A percentile compares a stretch with the other conserved stretches of the same genome.
Evolutionary conservation across 2,797 vertebrate species (phyloP).

Genomic region (Etheostoma perlongum): DNA sequence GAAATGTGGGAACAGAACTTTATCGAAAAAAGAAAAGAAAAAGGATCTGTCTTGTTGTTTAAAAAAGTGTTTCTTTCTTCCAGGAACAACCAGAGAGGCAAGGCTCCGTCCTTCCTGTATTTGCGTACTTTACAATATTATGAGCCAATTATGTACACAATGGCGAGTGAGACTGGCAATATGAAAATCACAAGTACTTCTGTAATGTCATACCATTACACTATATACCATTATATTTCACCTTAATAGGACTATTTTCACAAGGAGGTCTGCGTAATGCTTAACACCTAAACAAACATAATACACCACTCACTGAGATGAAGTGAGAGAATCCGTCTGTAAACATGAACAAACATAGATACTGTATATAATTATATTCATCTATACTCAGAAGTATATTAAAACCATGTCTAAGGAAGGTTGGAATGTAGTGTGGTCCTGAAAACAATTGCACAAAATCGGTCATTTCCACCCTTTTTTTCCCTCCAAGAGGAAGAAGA

Average conservation of each 20-base stretch:
- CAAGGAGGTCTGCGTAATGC: slow-evolving; percentile 82
- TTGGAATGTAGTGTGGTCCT: slow-evolving; percentile 85
- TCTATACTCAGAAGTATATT: slow-evolving; percentile 86
- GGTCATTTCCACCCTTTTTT: slow-evolving; percentile 32
- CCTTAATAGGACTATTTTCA: slow-evolving; percentile 85
- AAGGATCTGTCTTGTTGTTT: slow-evolving; percentile 58
- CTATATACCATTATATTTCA: slow-evolving; percentile 85
- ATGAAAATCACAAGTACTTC: slow-evolving; percentile 82
- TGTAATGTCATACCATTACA: slow-evolving; percentile 84
- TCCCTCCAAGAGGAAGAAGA: slow-evolving; percentile 50
- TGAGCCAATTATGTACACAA: slow-evolving; percentile 82
- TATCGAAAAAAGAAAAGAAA: slow-evolving; percentile 34
- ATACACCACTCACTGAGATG: slow-evolving; percentile 82
- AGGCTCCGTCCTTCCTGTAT: slow-evolving; percentile 58
- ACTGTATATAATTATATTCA: slow-evolving; percentile 85
- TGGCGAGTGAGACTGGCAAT: slow-evolving; percentile 80
- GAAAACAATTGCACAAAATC: slow-evolving; percentile 77
- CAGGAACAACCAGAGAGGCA: slow-evolving; percentile 57
- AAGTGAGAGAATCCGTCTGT: slow-evolving; percentile 84
- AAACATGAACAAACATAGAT: slow-evolving; percentile 89
- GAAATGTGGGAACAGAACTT: slow-evolving; percentile 50
- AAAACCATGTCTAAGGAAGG: slow-evolving; percentile 81
- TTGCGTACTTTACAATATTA: slow-evolving; percentile 81
- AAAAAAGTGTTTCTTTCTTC: slow-evolving; percentile 64
- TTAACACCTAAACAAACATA: slow-evolving; percentile 83